Conservation (phyloP, 1,140 invertebrate genomes). For the Zaprionus davidi region DNA sequence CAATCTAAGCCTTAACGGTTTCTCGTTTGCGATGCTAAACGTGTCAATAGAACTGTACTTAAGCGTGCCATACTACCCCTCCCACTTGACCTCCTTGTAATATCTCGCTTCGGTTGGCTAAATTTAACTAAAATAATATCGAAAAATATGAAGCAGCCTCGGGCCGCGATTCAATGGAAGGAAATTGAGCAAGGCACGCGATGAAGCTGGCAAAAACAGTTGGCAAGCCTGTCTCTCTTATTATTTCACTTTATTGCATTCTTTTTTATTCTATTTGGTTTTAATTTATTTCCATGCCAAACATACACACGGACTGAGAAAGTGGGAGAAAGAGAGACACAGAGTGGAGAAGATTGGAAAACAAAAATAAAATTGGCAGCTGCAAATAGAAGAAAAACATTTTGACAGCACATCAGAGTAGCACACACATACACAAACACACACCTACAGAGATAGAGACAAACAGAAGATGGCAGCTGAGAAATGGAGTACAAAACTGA, state of each 20-base stretch:
- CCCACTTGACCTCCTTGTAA: not conserved
- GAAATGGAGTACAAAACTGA: not conserved
- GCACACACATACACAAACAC: not conserved
- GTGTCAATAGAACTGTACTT: slow-evolving; percentile 43
- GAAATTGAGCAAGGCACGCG: slow-evolving; percentile 2
- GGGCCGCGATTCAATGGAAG: slow-evolving; percentile 14
- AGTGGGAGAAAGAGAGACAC: not conserved
- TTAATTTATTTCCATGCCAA: slow-evolving; percentile 34
- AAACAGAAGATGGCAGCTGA: not conserved
- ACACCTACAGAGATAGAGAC: not conserved
- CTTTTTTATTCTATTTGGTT: slow-evolving; percentile 21
- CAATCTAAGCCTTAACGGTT: slow-evolving; percentile 14
- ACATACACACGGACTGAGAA: not conserved
- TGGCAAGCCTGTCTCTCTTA: not conserved
- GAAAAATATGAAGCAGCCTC: slow-evolving; percentile 4
- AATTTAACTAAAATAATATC: slow-evolving; percentile 16
- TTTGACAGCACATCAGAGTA: slow-evolving; percentile 7
- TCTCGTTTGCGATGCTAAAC: slow-evolving; percentile 35
- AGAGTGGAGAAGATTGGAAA: not conserved
- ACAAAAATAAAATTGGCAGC: slow-evolving; percentile 23
- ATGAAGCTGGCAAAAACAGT: not conserved
- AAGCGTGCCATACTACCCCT: slow-evolving; percentile 1
- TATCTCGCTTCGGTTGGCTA: not conserved
- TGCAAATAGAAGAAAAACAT: slow-evolving; percentile 30
- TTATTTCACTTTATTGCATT: slow-evolving; percentile 18